Conservation (phyloP, 2,797 vertebrate genomes). For the Erpetoichthys calabaricus region DNA sequence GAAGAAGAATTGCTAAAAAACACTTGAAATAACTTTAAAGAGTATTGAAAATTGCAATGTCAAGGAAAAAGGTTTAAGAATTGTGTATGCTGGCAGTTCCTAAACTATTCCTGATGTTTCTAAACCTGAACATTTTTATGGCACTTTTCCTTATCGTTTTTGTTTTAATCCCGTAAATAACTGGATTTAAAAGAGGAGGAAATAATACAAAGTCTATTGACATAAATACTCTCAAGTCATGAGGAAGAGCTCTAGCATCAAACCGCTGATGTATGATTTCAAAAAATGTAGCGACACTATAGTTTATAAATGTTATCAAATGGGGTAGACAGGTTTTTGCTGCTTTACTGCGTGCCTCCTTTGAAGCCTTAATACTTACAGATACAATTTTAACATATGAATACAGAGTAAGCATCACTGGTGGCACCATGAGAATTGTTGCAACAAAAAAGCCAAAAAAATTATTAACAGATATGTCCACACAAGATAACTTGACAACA, state of each 20-base stretch:
- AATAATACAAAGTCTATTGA: background rate
- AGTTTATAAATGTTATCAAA: background rate
- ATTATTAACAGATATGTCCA: background rate
- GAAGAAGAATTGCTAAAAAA: too few species aligned
- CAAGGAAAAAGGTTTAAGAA: too few species aligned
- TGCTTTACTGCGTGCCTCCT: background rate
- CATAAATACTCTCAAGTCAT: background rate
- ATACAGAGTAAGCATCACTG: background rate
- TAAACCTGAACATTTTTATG: background rate
- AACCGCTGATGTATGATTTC: background rate
- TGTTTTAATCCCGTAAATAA: slow-evolving; percentile 1
- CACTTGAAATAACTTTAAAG: too few species aligned
- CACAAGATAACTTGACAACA: background rate
- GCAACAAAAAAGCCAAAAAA: background rate
- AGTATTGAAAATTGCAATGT: too few species aligned
- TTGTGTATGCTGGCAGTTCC: too few species aligned
- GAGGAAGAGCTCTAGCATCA: background rate
- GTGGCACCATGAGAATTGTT: background rate
- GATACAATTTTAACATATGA: background rate
- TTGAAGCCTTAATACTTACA: slow-evolving; percentile 1
- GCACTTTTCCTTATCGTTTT: background rate
- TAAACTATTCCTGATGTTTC: too few species aligned
- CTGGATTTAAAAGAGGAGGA: slow-evolving; percentile 2
- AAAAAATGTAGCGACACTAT: background rate
- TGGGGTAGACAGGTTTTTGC: background rate